These are phyloP conservation scores for Balanococcus diminutus DNA, from an alignment of 2,888 invertebrate species.

Conservation along the genomic window DNA sequence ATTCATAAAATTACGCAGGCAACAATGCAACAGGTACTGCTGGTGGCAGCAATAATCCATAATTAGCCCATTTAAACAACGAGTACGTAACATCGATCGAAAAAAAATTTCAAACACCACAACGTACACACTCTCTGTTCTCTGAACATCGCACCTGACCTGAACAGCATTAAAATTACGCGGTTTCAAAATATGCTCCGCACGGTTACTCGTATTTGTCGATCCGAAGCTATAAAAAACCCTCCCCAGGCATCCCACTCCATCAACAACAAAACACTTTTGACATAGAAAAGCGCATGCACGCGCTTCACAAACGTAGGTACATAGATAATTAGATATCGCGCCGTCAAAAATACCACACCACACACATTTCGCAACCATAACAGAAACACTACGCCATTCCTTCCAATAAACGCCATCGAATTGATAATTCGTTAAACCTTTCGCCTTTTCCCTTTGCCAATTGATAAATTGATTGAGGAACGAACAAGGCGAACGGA, in stretches of 20 bases:
- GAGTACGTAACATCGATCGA: neutral
- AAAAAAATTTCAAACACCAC: neutral
- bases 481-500: neutral
- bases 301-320: neutral
- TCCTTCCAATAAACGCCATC: neutral
- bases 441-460: neutral
- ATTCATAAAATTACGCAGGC: too few relatives aligned
- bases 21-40: neutral
- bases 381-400: neutral
- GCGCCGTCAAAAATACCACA: neutral
- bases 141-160: neutral
- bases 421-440: neutral
- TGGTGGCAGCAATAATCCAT: neutral
- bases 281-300: neutral
- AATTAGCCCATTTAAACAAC: neutral
- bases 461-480: neutral
- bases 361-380: neutral
- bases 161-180: neutral
- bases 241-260: neutral
- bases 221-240: neutral
- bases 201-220: neutral
- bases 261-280: neutral
- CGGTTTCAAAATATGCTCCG: neutral
- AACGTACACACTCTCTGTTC: neutral
- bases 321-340: neutral